Evolutionary conservation across 2,113 vertebrate species (phyloP).

Genomic region (Arizona elegans): DNA sequence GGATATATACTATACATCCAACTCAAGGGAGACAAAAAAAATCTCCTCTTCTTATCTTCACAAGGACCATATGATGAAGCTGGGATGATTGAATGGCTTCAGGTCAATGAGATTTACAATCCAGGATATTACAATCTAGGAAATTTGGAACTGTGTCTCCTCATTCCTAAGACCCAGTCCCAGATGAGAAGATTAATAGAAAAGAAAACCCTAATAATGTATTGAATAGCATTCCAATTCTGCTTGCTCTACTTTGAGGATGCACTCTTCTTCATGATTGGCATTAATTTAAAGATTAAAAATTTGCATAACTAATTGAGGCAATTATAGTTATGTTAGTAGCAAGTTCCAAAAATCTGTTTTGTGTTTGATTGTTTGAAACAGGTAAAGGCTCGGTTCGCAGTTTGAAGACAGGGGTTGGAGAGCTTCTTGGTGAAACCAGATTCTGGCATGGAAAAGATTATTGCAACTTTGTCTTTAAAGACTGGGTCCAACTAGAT

Average conservation of each 20-base stretch:
- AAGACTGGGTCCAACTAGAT: slow-evolving; percentile 97
- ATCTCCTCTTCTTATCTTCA: neutral
- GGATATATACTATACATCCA: neutral
- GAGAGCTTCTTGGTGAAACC: slow-evolving; percentile 86
- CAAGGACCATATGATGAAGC: neutral
- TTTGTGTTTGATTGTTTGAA: neutral
- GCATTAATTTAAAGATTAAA: neutral
- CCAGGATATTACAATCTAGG: neutral
- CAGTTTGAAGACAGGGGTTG: slow-evolving; percentile 76
- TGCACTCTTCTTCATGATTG: neutral
- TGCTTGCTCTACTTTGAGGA: neutral
- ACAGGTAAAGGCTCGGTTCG: slow-evolving; percentile 73
- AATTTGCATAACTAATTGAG: accelerated
- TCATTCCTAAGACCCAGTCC: neutral
- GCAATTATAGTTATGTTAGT: neutral
- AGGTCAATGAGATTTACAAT: neutral
- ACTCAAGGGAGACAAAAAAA: neutral
- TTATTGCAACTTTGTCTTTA: slow-evolving; percentile 97
- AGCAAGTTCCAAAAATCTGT: neutral
- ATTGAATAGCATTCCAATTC: neutral
- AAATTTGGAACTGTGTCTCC: neutral
- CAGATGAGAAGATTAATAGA: too few relatives aligned
- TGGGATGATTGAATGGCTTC: neutral
- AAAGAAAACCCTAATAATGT: neutral
- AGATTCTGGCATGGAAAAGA: slow-evolving; percentile 98